Conservation (phyloP, 2,113 vertebrate genomes). For the Chrysochloris asiatica region DNA sequence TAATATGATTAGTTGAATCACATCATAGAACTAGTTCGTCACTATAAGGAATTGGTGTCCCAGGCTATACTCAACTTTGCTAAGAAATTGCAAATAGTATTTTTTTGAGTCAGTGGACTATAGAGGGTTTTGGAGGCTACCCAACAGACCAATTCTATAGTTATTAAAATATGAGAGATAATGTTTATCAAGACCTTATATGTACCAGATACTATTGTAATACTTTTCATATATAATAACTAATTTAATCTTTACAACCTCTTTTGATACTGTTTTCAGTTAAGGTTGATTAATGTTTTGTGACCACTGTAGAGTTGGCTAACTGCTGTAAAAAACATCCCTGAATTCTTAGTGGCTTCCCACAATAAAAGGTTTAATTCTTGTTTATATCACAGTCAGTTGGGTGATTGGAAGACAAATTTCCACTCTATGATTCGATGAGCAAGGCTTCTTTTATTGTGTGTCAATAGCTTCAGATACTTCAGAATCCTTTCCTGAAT, state of each 20-base stretch:
- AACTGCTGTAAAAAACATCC: not conserved
- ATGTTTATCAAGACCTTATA: not conserved
- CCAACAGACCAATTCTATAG: not conserved
- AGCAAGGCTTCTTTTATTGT: not conserved
- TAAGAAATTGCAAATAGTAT: not conserved
- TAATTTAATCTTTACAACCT: not conserved
- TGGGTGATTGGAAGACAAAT: not conserved
- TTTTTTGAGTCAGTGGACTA: constrained; percentile 2
- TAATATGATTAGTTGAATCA: not conserved
- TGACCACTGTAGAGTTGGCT: not conserved
- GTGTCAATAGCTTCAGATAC: not conserved
- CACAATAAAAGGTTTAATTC: constrained; percentile 24
- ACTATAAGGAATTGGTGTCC: not conserved
- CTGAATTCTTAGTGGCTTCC: not conserved
- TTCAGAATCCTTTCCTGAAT: not conserved
- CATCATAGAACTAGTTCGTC: not conserved
- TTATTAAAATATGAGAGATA: not conserved
- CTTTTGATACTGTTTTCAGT: not conserved
- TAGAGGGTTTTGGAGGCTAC: not conserved
- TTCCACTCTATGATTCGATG: not conserved
- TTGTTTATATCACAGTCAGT: not conserved
- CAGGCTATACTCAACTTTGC: not conserved
- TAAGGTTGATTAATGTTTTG: not conserved
- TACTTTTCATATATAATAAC: not conserved
- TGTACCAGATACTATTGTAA: not conserved